These are phyloP conservation scores for Maniola hyperantus DNA, from an alignment of 2,888 invertebrate genomes.

Conservation along the genomic window DNA sequence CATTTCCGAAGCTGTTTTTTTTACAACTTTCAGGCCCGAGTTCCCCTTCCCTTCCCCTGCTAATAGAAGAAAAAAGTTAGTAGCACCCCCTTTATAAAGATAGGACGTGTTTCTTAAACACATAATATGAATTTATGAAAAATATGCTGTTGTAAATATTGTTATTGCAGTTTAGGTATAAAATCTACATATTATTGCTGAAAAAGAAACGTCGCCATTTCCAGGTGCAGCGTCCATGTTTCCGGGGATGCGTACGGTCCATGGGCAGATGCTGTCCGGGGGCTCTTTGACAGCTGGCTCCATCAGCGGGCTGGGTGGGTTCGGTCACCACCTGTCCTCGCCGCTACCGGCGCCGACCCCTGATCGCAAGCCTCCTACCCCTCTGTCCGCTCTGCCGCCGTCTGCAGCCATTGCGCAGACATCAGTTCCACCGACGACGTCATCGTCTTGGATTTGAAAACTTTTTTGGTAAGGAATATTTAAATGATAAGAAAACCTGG, in stretches of 20 bases:
- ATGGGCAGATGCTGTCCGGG: slow-evolving; percentile 71
- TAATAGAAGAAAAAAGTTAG: no score
- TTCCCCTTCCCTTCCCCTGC: no score
- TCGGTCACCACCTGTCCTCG: slow-evolving; percentile 60
- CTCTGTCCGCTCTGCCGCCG: slow-evolving; percentile 77
- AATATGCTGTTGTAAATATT: no score
- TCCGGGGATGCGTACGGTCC: slow-evolving; percentile 70
- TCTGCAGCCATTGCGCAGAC: slow-evolving; percentile 54
- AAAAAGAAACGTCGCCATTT: slow-evolving; percentile 34
- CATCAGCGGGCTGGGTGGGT: slow-evolving; percentile 63
- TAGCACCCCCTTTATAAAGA: no score
- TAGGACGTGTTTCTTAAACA: no score
- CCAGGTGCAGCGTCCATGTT: slow-evolving; percentile 69
- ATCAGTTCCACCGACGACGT: slow-evolving; percentile 69
- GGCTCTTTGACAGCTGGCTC: slow-evolving; percentile 53
- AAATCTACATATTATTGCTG: no score
- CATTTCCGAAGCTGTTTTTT: no score
- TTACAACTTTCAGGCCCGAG: no score
- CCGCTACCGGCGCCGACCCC: slow-evolving; percentile 73
- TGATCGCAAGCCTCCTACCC: slow-evolving; percentile 84
- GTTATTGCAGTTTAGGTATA: no score
- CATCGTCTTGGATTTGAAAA: slow-evolving; percentile 48
- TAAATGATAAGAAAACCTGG: no score
- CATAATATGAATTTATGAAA: no score
- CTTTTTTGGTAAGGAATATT: slow-evolving; percentile 2